Base-by-base conservation (phyloP, 92 coral and sea anemone species). In the Hydrozoanthus gracilis region DNA sequence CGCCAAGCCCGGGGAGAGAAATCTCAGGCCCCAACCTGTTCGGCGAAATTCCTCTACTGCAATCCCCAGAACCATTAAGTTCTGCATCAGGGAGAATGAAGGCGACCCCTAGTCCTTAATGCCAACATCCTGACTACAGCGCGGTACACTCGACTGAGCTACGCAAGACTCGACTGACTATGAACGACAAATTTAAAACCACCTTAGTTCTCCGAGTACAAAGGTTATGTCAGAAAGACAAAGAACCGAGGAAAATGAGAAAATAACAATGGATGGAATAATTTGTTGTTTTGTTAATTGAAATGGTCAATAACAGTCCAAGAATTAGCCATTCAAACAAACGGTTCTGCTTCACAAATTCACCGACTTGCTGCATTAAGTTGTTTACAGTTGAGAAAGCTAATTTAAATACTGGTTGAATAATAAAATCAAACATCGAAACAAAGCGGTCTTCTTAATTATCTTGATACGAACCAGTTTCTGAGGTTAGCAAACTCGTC, bases 61-160 rank as follows among this genome's bases (percentile, higher is more conserved):
- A 68, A 68, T 68, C 73, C 73, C 73, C 73, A 68, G 73, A 68
- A 68, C 73, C 73, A 68, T 68, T 2, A 68, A 68, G 73, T 68
- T 20, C 73, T 68, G 73, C 73, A 68, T 68, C 73, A 68, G 73
- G 73, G 73, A 68, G 73, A 18, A 10, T 66, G 71, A 66, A 66
- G 71, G 35, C 71, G 71, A n/a, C 73, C 73, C 2, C n/a, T n/a
- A n/a, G n/a, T n/a, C n/a, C n/a, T n/a, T n/a, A n/a, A n/a, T n/a
- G n/a, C n/a, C n/a, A n/a, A 68, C 73, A 18, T 18, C 73, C 73
- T 68, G 47, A 68, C 14, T 68, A 15, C 73, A 68, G 73, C 73
- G 71, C 71, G 71, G 44, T n/a, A 3, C 71, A 14, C 44, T 18
- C 71, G 44, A 66, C 71, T 66, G 71, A 66, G 71, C 71, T 66